phyloP scores from a whole-genome alignment of 2,888 invertebrate genomes.

The Subacronicta megacephala region DNA sequence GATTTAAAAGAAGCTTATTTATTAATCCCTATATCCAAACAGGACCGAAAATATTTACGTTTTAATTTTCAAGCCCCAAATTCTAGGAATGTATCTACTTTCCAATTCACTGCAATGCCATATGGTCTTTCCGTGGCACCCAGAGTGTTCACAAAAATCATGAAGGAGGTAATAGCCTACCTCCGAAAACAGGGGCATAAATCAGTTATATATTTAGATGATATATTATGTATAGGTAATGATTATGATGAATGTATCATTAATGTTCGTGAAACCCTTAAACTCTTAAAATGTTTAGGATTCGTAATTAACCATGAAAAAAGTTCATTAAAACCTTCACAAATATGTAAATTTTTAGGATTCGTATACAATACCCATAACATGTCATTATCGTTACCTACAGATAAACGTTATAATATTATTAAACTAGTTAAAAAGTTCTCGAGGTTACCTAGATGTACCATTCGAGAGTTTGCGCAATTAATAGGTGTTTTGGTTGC shows the following conservation, averaged over 20 bases:
- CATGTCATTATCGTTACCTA: conserved; percentile 3
- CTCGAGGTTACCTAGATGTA: conserved; percentile 1
- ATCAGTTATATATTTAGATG: conserved; percentile 8
- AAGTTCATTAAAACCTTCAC: conserved; percentile 2
- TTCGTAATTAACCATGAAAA: conserved; percentile 7
- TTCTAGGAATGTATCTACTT: too few relatives aligned
- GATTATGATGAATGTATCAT: neutral
- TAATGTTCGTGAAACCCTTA: neutral
- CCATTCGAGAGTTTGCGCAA: conserved; percentile 13
- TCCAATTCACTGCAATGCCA: too few relatives aligned
- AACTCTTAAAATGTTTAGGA: conserved; percentile 1
- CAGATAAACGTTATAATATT: neutral
- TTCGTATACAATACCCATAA: conserved; percentile 9
- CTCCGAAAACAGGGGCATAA: neutral
- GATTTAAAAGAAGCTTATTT: too few relatives aligned
- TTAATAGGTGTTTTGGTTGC: conserved; percentile 10
- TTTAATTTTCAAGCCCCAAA: too few relatives aligned
- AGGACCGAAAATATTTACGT: too few relatives aligned
- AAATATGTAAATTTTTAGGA: conserved; percentile 9
- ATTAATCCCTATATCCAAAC: too few relatives aligned
- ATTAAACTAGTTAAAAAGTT: neutral
- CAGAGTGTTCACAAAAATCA: conserved; percentile 5
- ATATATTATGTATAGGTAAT: conserved; percentile 6
- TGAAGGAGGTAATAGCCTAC: neutral
- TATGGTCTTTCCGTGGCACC: conserved; percentile 5